phyloP scores from a whole-genome alignment of 2,797 vertebrate genomes.

The Melanotaenia boesemani region DNA sequence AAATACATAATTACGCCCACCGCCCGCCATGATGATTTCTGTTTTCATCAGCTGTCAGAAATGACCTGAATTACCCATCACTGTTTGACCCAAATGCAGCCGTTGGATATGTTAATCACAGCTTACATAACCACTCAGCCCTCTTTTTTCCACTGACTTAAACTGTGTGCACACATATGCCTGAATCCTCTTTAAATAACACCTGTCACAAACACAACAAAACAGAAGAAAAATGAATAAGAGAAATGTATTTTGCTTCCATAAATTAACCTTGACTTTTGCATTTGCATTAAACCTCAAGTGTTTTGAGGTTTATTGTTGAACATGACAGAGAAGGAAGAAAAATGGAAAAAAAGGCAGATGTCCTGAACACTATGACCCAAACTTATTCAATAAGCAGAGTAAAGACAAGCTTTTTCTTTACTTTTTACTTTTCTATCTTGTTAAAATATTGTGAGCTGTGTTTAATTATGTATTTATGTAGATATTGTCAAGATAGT shows the following conservation, averaged over 20 bases:
- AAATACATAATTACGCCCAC: slow-evolving; percentile 84
- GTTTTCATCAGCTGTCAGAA: slow-evolving; percentile 88
- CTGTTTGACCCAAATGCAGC: slow-evolving; percentile 84
- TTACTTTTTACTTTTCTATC: slow-evolving; percentile 13
- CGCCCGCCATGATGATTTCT: slow-evolving; percentile 77
- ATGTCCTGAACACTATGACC: slow-evolving; percentile 66
- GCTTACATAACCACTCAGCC: slow-evolving; percentile 79
- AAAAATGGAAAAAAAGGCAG: slow-evolving; percentile 42
- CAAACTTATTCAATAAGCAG: slow-evolving; percentile 51
- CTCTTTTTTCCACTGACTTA: slow-evolving; percentile 50
- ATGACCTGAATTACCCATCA: slow-evolving; percentile 84
- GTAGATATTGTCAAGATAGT: slow-evolving; percentile 36
- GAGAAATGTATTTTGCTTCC: slow-evolving; percentile 51
- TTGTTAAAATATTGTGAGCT: slow-evolving; percentile 50
- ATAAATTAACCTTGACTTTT: slow-evolving; percentile 71
- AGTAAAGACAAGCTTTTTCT: slow-evolving; percentile 49
- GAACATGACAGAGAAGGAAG: slow-evolving; percentile 63
- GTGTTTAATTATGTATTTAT: slow-evolving; percentile 67
- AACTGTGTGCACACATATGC: slow-evolving; percentile 39
- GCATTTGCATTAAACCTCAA: slow-evolving; percentile 45
- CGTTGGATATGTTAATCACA: slow-evolving; percentile 82
- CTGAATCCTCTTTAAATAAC: slow-evolving; percentile 63
- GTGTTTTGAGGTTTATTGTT: slow-evolving; percentile 68
- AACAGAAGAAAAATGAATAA: slow-evolving; percentile 33
- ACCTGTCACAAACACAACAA: slow-evolving; percentile 60